Conservation (phyloP, 2,888 invertebrate genomes). For the Drosophila tripunctata region DNA sequence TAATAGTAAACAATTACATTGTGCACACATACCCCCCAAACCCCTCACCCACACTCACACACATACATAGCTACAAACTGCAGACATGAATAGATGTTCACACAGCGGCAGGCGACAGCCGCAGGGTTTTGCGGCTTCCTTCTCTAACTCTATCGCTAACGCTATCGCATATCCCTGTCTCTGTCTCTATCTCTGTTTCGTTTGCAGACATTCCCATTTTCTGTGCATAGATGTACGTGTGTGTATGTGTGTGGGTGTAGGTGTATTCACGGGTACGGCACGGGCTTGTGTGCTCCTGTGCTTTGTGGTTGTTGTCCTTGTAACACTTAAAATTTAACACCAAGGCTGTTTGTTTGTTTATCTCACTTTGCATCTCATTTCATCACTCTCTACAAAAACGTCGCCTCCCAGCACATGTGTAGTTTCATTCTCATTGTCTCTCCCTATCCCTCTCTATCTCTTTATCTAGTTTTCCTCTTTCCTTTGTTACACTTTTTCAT, state of each 20-base stretch:
- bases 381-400: constrained; percentile 37
- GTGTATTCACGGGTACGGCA: no score
- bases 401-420: constrained; percentile 13
- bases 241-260: constrained; percentile 9
- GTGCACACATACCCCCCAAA: constrained; percentile 20
- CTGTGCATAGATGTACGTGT: constrained; percentile 4
- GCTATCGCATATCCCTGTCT: constrained; percentile 3
- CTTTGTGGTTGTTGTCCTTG: constrained; percentile 70
- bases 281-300: constrained; percentile 19
- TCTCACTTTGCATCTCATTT: constrained; percentile 66
- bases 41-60: constrained; percentile 15
- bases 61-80: constrained; percentile 1
- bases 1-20: constrained; percentile 75
- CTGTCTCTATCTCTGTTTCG: constrained; percentile 12
- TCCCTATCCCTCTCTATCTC: neutral
- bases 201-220: constrained; percentile 41
- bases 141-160: constrained; percentile 12
- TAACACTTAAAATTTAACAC: constrained; percentile 79
- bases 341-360: constrained; percentile 74
- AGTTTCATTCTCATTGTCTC: neutral
- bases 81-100: constrained; percentile 23
- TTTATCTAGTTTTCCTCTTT: neutral
- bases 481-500: neutral
- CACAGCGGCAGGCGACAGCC: constrained; percentile 50
- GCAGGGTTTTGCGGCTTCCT: constrained; percentile 55